These are phyloP conservation scores for Thalassoma bifasciatum DNA, from an alignment of 2,113 vertebrate genomes.

Conservation along the genomic window DNA sequence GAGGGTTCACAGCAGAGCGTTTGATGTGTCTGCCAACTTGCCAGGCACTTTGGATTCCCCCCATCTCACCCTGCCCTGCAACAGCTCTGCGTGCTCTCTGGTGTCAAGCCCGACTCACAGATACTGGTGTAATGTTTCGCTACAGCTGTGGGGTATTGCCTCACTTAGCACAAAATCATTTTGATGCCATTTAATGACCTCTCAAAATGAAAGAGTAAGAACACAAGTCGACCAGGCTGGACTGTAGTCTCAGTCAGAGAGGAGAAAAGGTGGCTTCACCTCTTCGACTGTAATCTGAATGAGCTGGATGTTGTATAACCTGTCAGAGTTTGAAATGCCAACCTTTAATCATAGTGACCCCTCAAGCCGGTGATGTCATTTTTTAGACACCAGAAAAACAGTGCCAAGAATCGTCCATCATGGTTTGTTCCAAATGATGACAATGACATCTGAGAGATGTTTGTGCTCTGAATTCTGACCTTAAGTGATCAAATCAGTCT, in stretches of 20 bases:
- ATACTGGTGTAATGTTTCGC: constrained; percentile 74
- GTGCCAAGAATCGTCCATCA: constrained; percentile 27
- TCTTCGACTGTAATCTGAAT: background rate
- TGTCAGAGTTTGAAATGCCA: constrained; percentile 21
- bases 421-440: constrained; percentile 16
- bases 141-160: constrained; percentile 51
- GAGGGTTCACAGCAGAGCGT: constrained; percentile 66
- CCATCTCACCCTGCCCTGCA: constrained; percentile 61
- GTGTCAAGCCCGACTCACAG: constrained; percentile 56
- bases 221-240: background rate
- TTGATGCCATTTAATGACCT: constrained; percentile 6
- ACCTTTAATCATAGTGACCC: constrained; percentile 28
- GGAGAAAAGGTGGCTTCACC: background rate
- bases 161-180: constrained; percentile 39
- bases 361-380: constrained; percentile 17
- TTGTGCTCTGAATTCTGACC: constrained; percentile 17
- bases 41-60: constrained; percentile 62
- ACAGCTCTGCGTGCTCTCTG: constrained; percentile 51
- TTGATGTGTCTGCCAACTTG: constrained; percentile 79
- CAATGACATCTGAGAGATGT: constrained; percentile 29
- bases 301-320: background rate
- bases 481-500: constrained; percentile 22
- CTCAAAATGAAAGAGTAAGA: constrained; percentile 7
- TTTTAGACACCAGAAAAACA: constrained; percentile 30
- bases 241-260: background rate